A percentile compares a stretch with the other conserved stretches of the same genome.
phyloP scores from a whole-genome alignment of 2,888 invertebrate species.

The Agrypnus murinus region DNA sequence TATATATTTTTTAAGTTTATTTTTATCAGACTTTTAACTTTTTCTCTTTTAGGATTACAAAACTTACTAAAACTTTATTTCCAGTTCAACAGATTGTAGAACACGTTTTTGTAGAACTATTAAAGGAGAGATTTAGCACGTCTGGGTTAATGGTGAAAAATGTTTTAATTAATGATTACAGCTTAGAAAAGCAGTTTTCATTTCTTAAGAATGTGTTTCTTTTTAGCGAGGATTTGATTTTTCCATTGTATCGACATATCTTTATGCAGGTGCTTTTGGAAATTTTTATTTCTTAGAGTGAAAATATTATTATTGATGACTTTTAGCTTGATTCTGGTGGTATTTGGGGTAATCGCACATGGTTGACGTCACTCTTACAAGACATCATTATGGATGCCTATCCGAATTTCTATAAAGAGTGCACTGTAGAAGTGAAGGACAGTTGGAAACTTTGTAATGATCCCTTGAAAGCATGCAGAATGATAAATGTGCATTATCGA shows the following conservation, averaged over 20 bases:
- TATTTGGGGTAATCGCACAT: constrained; percentile 65
- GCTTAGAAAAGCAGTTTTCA: constrained; percentile 65
- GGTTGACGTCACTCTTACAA: constrained; percentile 67
- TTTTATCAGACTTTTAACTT: no score
- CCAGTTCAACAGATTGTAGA: constrained; percentile 65
- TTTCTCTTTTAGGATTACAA: constrained; percentile 65
- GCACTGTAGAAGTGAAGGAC: constrained; percentile 61
- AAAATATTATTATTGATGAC: no score
- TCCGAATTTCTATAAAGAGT: constrained; percentile 65
- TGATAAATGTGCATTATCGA: constrained; percentile 62
- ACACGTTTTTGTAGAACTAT: constrained; percentile 59
- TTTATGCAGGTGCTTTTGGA: constrained; percentile 54
- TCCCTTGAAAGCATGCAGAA: constrained; percentile 61
- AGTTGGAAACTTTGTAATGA: constrained; percentile 60
- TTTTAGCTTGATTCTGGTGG: constrained; percentile 59
- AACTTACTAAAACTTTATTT: constrained; percentile 62
- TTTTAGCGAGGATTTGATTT: constrained; percentile 67
- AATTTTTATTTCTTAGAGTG: no score
- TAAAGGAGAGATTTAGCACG: constrained; percentile 64
- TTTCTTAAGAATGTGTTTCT: constrained; percentile 66
- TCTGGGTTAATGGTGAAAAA: constrained; percentile 67
- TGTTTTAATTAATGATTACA: constrained; percentile 63
- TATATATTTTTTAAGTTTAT: constrained; percentile 24
- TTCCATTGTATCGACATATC: constrained; percentile 65
- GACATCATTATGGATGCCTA: constrained; percentile 67